Percentiles rank a stretch among this genome's conserved stretches.
Evolutionary conservation across 1,140 invertebrate genomes (phyloP).

Genomic region (Alviniconcha marisindica): DNA sequence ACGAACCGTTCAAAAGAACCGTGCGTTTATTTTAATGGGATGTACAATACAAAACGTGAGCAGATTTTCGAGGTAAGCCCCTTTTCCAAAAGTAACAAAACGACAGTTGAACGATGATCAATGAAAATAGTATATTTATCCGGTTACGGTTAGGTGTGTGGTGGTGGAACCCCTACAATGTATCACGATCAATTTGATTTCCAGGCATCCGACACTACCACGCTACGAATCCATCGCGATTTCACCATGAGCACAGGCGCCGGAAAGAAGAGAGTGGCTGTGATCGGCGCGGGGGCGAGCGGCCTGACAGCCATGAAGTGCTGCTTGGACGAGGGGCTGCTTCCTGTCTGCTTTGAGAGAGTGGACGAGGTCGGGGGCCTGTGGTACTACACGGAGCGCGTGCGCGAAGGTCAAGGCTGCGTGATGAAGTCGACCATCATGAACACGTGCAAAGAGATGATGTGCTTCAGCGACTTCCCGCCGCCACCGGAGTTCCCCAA

Average conservation of each 20-base stretch:
- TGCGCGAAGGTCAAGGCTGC: slow-evolving; percentile 63
- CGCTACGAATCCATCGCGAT: no score
- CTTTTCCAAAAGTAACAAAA: background rate
- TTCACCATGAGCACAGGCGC: no score
- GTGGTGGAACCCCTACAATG: background rate
- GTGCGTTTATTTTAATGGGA: no score
- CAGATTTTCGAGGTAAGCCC: no score
- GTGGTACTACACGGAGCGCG: slow-evolving; percentile 59
- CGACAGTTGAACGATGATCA: background rate
- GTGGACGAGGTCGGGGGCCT: slow-evolving; percentile 68
- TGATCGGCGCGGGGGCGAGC: slow-evolving; percentile 76
- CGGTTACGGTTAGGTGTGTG: background rate
- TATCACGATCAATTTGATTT: no score
- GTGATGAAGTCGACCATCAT: slow-evolving; percentile 69
- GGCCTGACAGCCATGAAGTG: slow-evolving; percentile 76
- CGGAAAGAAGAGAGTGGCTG: slow-evolving; percentile 53
- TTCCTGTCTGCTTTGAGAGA: slow-evolving; percentile 74
- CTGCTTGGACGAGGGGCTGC: slow-evolving; percentile 74
- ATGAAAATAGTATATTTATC: background rate
- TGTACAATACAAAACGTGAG: no score
- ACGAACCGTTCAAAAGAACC: no score
- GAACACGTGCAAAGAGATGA: slow-evolving; percentile 79
- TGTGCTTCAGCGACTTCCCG: slow-evolving; percentile 78
- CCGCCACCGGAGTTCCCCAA: slow-evolving; percentile 74
- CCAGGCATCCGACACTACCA: no score